Conservation (phyloP, 1,140 invertebrate species). For the Papilio polytes region DNA sequence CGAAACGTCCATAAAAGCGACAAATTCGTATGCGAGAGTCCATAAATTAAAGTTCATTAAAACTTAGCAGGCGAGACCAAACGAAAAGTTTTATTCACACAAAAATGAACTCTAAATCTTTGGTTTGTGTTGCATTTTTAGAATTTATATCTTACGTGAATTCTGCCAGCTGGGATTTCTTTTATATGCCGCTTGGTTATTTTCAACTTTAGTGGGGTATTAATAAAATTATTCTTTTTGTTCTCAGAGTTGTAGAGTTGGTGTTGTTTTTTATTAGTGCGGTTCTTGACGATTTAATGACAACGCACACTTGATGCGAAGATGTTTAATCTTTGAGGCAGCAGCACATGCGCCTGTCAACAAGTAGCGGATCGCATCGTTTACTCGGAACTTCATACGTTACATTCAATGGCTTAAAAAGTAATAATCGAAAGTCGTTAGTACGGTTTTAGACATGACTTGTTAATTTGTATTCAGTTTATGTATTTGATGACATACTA, state of each 20-base stretch:
- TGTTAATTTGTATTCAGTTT: conserved; percentile 17
- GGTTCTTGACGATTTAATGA: conserved; percentile 44
- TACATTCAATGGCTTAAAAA: not conserved
- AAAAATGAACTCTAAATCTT: conserved; percentile 57
- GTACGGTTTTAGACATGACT: conserved; percentile 16
- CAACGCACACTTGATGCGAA: conserved; percentile 34
- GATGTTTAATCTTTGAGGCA: conserved; percentile 42
- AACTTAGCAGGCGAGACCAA: conserved; percentile 54
- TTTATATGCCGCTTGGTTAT: conserved; percentile 58
- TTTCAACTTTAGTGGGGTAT: conserved; percentile 61
- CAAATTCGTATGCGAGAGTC: conserved; percentile 64
- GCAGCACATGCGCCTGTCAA: conserved; percentile 48
- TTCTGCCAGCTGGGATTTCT: conserved; percentile 60
- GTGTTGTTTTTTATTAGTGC: conserved; percentile 28
- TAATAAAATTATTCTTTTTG: conserved; percentile 56
- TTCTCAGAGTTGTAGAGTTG: conserved; percentile 34
- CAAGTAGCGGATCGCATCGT: conserved; percentile 44
- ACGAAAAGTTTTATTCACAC: conserved; percentile 52
- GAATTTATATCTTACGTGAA: conserved; percentile 60
- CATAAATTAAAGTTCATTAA: conserved; percentile 78
- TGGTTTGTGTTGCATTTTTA: conserved; percentile 49
- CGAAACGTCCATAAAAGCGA: conserved; percentile 64
- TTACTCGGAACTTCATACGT: conserved; percentile 47
- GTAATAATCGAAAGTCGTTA: conserved; percentile 27
- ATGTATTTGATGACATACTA: not conserved